A percentile compares a stretch with the other conserved stretches of the same genome.
Evolutionary conservation across 1,140 invertebrate genomes (phyloP).

Genomic region (Popillia japonica): DNA sequence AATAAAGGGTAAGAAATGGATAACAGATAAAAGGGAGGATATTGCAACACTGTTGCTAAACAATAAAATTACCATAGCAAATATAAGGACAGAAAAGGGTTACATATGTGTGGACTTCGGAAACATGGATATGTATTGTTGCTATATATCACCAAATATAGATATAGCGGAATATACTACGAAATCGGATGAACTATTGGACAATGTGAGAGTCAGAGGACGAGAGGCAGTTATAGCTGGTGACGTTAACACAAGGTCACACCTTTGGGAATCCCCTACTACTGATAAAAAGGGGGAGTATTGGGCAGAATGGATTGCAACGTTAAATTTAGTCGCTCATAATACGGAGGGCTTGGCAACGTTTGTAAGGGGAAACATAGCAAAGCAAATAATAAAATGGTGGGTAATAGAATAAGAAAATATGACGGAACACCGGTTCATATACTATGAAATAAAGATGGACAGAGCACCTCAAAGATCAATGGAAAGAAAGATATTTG

Average conservation of each 20-base stretch:
- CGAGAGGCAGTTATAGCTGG: constrained; percentile 2
- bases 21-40: no score
- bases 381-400: constrained; percentile 22
- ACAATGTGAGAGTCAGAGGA: background rate
- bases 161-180: constrained; percentile 1
- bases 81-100: background rate
- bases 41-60: background rate
- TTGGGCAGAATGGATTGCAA: constrained; percentile 34
- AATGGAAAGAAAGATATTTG: no score
- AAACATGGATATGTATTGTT: constrained; percentile 14
- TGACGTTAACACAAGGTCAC: constrained; percentile 37
- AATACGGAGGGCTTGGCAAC: constrained; percentile 36
- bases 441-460: background rate
- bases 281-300: constrained; percentile 31
- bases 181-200: constrained; percentile 25
- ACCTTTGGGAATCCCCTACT: constrained; percentile 34
- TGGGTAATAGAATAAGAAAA: background rate
- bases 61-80: background rate
- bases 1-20: background rate
- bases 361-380: constrained; percentile 22
- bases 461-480: background rate
- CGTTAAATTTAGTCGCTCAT: constrained; percentile 29
- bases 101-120: constrained; percentile 24
- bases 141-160: constrained; percentile 37
- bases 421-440: background rate